These are phyloP conservation scores for Apis florea DNA, from an alignment of 1,140 invertebrate genomes.

Conservation along the genomic window DNA sequence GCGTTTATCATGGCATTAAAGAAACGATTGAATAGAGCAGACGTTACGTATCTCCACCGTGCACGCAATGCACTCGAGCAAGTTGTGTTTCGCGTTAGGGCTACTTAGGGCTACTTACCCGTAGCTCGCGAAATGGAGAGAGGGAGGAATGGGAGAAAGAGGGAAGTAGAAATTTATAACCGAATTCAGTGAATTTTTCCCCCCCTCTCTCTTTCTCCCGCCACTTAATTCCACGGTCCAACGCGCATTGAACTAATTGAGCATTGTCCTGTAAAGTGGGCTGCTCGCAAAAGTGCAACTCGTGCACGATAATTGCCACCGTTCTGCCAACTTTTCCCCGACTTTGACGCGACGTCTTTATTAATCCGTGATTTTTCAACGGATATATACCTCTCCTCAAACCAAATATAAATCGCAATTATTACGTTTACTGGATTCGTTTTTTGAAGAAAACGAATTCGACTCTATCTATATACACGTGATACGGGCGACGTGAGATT, in stretches of 20 bases:
- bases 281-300: conserved; percentile 14
- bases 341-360: conserved; percentile 40
- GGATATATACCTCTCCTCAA: conserved; percentile 30
- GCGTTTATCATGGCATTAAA: conserved; percentile 4
- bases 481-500: background rate
- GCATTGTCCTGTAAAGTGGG: background rate
- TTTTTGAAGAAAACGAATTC: too few relatives aligned
- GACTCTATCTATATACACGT: too few relatives aligned
- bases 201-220: background rate
- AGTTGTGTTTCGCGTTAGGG: background rate
- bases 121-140: too few relatives aligned
- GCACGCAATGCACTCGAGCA: conserved; percentile 1
- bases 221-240: background rate
- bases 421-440: too few relatives aligned
- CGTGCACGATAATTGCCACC: conserved; percentile 45
- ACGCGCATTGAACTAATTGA: background rate
- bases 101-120: too few relatives aligned
- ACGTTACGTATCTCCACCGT: background rate
- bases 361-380: conserved; percentile 36
- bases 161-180: too few relatives aligned
- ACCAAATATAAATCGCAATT: too few relatives aligned
- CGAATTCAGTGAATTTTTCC: background rate
- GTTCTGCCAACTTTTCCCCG: conserved; percentile 12
- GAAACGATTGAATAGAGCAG: conserved; percentile 22
- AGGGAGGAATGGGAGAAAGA: too few relatives aligned